phyloP scores from a whole-genome alignment of 2,888 invertebrate species.

The Tuberolachnus salignus region DNA sequence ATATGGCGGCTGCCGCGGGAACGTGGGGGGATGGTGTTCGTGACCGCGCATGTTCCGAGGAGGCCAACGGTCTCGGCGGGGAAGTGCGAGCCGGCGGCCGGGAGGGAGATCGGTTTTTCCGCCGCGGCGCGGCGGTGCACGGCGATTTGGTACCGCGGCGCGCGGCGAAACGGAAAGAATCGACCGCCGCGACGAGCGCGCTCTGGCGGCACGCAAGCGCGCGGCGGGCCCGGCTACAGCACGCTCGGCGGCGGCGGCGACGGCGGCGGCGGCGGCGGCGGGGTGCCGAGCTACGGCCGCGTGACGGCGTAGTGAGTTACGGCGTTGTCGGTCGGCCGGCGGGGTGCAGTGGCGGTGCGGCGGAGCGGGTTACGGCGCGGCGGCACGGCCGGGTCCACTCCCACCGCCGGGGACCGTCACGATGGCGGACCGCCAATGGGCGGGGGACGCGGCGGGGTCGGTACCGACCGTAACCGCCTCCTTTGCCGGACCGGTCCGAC shows the following conservation, averaged over 20 bases:
- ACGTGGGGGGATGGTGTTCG: no score
- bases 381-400: constrained; percentile 11
- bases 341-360: not conserved
- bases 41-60: no score
- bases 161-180: constrained; percentile 15
- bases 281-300: not conserved
- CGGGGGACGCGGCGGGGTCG: constrained; percentile 39
- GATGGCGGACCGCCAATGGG: constrained; percentile 45
- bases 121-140: constrained; percentile 16
- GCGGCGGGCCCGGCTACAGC: not conserved
- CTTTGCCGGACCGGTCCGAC: constrained; percentile 49
- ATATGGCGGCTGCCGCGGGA: not conserved
- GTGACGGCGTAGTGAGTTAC: not conserved
- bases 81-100: not conserved
- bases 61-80: not conserved
- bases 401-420: not conserved
- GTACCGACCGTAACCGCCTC: constrained; percentile 28
- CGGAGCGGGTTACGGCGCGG: not conserved
- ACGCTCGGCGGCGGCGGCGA: constrained; percentile 14
- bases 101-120: constrained; percentile 32
- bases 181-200: constrained; percentile 28
- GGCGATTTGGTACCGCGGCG: not conserved
- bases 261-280: not conserved
- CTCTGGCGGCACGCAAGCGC: not conserved
- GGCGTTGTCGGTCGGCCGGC: not conserved